These are phyloP conservation scores for Nothura maculosa DNA, from an alignment of 2,797 vertebrate genomes.

Conservation along the genomic window DNA sequence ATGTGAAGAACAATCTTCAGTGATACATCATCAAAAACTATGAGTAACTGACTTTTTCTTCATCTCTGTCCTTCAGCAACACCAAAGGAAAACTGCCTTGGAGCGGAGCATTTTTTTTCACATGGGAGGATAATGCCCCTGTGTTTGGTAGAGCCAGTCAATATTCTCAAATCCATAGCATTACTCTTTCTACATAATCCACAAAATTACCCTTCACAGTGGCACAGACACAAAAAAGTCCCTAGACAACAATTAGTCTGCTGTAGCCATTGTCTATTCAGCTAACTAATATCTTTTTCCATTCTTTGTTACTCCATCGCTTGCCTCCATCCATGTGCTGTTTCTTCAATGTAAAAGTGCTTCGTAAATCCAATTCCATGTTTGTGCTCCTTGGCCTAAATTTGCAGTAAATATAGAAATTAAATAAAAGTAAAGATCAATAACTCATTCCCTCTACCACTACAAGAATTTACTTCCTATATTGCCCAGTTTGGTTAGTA, in stretches of 20 bases:
- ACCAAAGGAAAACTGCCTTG: constrained; percentile 44
- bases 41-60: not conserved
- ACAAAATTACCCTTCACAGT: not conserved
- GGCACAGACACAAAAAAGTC: not conserved
- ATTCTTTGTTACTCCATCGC: not conserved
- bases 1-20: not conserved
- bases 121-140: not conserved
- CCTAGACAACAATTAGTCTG: not conserved
- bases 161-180: not conserved
- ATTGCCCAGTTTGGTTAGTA: not conserved
- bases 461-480: not conserved
- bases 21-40: not conserved
- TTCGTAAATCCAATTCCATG: not conserved
- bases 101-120: constrained; percentile 7
- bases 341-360: not conserved
- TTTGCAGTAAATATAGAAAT: not conserved
- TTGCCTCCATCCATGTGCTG: not conserved
- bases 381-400: not conserved
- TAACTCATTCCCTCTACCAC: not conserved
- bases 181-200: not conserved
- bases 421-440: not conserved
- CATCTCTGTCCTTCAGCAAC: constrained; percentile 10
- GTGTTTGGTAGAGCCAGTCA: not conserved
- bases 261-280: not conserved
- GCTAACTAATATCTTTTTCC: not conserved